phyloP scores from a whole-genome alignment of 2,888 invertebrate species.

The Xanthia togata region DNA sequence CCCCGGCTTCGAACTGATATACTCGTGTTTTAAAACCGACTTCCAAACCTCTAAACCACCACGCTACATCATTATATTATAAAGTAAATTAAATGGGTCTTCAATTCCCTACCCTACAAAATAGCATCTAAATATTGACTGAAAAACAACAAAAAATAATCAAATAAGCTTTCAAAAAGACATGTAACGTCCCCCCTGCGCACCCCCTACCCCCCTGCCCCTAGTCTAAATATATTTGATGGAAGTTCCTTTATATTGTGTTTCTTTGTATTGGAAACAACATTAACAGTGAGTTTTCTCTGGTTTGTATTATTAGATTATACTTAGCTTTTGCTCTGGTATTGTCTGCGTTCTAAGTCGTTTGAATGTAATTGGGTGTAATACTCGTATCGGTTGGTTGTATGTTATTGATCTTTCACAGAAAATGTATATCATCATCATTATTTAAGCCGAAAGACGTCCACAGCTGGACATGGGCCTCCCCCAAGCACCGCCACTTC shows the following conservation, averaged over 20 bases:
- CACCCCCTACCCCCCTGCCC: neutral
- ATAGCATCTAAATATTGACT: constrained; percentile 19
- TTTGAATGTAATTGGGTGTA: neutral
- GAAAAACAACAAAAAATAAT: constrained; percentile 23
- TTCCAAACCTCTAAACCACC: no score
- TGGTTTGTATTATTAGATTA: constrained; percentile 44
- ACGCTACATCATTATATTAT: neutral
- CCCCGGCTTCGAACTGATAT: no score
- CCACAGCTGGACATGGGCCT: no score
- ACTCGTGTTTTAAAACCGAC: no score
- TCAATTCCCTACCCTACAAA: neutral
- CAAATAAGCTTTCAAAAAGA: constrained; percentile 27
- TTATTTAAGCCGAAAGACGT: no score
- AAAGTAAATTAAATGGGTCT: neutral
- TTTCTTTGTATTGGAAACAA: constrained; percentile 49
- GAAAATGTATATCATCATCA: no score
- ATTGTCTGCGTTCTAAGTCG: constrained; percentile 24
- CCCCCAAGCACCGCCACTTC: no score
- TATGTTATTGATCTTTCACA: constrained; percentile 3
- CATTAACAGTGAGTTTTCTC: constrained; percentile 32
- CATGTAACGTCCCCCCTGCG: neutral
- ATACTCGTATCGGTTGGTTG: neutral
- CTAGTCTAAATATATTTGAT: constrained; percentile 48
- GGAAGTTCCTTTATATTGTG: constrained; percentile 39
- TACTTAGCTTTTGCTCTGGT: constrained; percentile 14